A percentile compares a stretch with the other conserved stretches of the same genome.
Conservation (phyloP, 2,113 vertebrate species). For the Ancistrus triradiatus region DNA sequence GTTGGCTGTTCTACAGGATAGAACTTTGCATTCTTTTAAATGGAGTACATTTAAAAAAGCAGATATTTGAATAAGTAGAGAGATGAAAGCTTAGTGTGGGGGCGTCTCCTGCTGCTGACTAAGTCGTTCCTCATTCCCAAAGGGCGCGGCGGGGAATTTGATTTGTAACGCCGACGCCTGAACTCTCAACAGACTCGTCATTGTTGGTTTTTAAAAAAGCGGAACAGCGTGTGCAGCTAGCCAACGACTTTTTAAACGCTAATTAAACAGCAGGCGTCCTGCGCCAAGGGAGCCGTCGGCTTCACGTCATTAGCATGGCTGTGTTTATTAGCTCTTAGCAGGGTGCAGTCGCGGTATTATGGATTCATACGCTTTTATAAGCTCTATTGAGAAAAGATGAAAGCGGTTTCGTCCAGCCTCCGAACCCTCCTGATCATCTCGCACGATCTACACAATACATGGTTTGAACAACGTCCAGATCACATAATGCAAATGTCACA, state of each 20-base stretch:
- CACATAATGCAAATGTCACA: no score
- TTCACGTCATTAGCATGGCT: constrained; percentile 3
- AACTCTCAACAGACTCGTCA: neutral
- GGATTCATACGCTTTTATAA: constrained; percentile 31
- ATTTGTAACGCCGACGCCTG: neutral
- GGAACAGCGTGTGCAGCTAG: constrained; percentile 48
- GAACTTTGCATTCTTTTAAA: no score
- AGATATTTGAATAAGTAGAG: no score
- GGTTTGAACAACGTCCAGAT: no score
- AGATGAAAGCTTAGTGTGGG: neutral
- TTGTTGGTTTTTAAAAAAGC: neutral
- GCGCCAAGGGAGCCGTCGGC: neutral
- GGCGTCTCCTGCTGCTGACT: constrained; percentile 38
- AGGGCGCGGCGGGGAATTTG: no score
- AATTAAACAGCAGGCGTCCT: neutral
- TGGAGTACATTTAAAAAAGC: no score
- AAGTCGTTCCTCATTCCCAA: no score
- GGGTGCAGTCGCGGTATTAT: constrained; percentile 44
- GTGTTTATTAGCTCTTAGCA: constrained; percentile 41
- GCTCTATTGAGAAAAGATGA: neutral
- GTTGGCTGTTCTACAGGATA: no score
- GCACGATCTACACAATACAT: no score
- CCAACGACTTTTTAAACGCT: constrained; percentile 56
- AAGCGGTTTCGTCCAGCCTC: no score
- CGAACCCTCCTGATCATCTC: no score